These are phyloP conservation scores for Campaea margaritaria DNA, from an alignment of 2,888 invertebrate genomes.

Conservation along the genomic window DNA sequence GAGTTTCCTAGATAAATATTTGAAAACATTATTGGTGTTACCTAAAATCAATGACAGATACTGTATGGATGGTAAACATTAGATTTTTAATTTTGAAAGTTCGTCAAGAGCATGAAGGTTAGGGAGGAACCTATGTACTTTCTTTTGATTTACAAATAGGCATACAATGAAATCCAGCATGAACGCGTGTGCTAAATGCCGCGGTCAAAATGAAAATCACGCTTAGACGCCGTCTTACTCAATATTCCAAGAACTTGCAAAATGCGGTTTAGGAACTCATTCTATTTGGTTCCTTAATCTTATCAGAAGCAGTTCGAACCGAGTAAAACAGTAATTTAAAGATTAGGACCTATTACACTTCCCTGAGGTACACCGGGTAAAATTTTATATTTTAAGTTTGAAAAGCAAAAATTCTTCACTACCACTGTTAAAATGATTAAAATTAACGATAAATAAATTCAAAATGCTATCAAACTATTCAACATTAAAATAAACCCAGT, in stretches of 20 bases:
- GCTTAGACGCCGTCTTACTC: neutral
- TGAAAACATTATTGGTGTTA: constrained; percentile 32
- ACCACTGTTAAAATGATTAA: too few relatives aligned
- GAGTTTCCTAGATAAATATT: constrained; percentile 49
- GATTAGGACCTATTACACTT: neutral
- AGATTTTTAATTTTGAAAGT: too few relatives aligned
- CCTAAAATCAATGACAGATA: constrained; percentile 40
- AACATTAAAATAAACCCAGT: too few relatives aligned
- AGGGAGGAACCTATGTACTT: too few relatives aligned
- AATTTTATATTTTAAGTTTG: neutral
- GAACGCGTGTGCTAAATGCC: too few relatives aligned
- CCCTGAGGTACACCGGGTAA: neutral
- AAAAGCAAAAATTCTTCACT: too few relatives aligned
- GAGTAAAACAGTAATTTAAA: neutral
- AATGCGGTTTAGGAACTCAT: neutral
- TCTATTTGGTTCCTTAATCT: neutral
- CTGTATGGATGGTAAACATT: constrained; percentile 1
- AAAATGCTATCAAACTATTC: too few relatives aligned
- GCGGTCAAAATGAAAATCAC: too few relatives aligned
- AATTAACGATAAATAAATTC: neutral
- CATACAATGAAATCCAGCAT: too few relatives aligned
- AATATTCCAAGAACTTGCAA: neutral
- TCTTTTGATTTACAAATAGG: too few relatives aligned
- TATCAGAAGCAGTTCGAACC: too few relatives aligned
- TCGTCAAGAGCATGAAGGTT: too few relatives aligned